Evolutionary conservation across 1,140 invertebrate species (phyloP), one percentile per base, ranked within the genome.

Genomic region (Epicauta chinensis): DNA sequence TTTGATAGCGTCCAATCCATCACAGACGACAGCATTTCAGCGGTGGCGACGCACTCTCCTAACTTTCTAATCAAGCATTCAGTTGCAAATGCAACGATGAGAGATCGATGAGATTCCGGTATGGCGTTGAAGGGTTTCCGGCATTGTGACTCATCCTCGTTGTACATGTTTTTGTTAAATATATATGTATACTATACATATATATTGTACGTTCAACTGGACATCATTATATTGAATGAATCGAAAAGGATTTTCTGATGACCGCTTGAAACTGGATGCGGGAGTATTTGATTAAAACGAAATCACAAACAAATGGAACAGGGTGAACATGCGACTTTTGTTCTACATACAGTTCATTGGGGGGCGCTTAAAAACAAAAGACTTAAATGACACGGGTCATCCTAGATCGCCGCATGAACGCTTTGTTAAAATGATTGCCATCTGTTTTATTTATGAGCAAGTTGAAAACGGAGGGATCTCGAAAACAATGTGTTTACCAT

Each of bases 31-130:
- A 58, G 38, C 53, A 43, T 53, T 57, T 49, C 55, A 57, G 50
- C 51, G 48, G 51, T 13, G 35, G 13, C 42, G 38, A 15, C 36
- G 16, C 35, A 29, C 14, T 17, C n/a, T 43, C 45, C 35, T 23
- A 39, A 47, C 36, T 30, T 47, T 41, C 52, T 58, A 56, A 58
- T 58, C 59, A 58, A 40, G 32, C 37, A 61, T 61, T 61, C 59
- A 61, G 10, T 61, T 58, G 56, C 45, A 61, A 61, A 61, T 58
- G 53, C 41, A 51, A 14, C 29, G 43, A 41, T 41, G 53, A 30
- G 51, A 60, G 55, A 60, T 60, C 58, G 55, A 60, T 57, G 55
- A 23, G 55, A 39, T 51, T 59, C 52, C 55, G 53, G 40, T 39
- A n/a, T 32, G 39, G 15, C 29, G 38, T 37, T 47, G 55, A 60